Evolutionary conservation across 2,113 vertebrate species (phyloP), one percentile per base, ranked within the genome.

Genomic region (Ancistrus triradiatus): DNA sequence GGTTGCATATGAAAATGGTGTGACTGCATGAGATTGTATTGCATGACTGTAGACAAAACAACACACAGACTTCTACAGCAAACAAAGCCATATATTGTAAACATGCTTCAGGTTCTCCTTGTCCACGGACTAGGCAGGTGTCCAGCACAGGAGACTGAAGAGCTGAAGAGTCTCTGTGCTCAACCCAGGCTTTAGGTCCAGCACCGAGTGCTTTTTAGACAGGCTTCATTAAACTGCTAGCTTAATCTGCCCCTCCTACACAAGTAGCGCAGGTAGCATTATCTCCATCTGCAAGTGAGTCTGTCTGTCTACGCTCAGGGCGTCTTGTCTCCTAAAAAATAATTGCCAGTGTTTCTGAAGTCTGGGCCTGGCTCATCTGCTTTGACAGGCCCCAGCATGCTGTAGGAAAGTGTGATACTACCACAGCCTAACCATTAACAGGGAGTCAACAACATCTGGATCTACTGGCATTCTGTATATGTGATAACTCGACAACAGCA

Each of bases 201-300:
- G 75, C 66, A 77, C 71, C 78, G 82, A 83, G 77, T 74, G 69
- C 63, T 74, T 82, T 77, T 86, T 77, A 81, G 84, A 80, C 76
- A 87, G 82, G 78, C 77, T 79, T 86, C 84, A 81, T 86, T 90
- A 87, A 85, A 86, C 84, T 88, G 78, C 77, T 73, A 81, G 73
- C 81, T 86, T 90, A 89, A 89, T 86, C 79, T 81, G 79, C 65
- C 49, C 56, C 46, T 63, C 60, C 59, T 68, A 76, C 72, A 74
- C 72, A 70, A 52, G 66, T 63, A 73, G 49, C 47, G 50, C 53
- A 70, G 81, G 75, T 82, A 80, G 80, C 70, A 69, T 69, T 86
- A 83, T 85, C 85, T 85, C 75, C 77, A 70, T 78, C 70, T 80
- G 84, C 35, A 48, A 78, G 75, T 77, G 77, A 81, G 55, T 53